These are phyloP conservation scores for Palythoa grandis DNA, from an alignment of 92 coral and sea anemone species.

Conservation along the genomic window DNA sequence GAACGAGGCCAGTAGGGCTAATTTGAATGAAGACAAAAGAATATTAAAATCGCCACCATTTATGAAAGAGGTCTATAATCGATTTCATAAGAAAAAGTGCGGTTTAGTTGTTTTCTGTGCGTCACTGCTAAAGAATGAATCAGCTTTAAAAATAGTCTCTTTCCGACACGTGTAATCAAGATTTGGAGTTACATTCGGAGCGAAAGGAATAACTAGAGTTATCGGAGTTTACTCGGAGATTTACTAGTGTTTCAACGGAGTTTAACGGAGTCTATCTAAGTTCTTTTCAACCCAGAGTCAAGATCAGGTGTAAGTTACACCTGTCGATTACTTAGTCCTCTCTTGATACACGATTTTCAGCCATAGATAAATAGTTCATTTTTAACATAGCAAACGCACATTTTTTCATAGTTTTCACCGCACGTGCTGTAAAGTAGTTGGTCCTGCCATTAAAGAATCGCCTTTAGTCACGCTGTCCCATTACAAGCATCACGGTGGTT, in stretches of 20 bases:
- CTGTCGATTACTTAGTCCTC: not conserved
- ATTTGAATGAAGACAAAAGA: no score
- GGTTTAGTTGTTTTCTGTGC: not conserved
- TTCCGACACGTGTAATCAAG: constrained; percentile 7
- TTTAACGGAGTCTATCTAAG: not conserved
- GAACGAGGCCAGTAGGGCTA: no score
- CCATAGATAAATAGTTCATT: not conserved
- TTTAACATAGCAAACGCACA: no score
- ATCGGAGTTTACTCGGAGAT: constrained; percentile 10
- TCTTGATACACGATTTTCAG: constrained; percentile 7
- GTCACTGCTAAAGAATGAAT: constrained; percentile 8
- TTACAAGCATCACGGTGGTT: no score
- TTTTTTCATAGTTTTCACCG: no score
- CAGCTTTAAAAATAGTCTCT: constrained; percentile 3
- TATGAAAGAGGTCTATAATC: no score
- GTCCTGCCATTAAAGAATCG: no score
- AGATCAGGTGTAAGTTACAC: no score
- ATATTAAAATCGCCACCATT: no score
- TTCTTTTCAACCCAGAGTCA: no score
- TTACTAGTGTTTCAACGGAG: not conserved
- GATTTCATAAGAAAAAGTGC: not conserved
- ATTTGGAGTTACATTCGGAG: constrained; percentile 17
- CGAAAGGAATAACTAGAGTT: not conserved
- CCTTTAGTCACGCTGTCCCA: no score
- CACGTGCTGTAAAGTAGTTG: no score